Conservation (phyloP, 2,888 invertebrate genomes). For the Andrena praecox region DNA sequence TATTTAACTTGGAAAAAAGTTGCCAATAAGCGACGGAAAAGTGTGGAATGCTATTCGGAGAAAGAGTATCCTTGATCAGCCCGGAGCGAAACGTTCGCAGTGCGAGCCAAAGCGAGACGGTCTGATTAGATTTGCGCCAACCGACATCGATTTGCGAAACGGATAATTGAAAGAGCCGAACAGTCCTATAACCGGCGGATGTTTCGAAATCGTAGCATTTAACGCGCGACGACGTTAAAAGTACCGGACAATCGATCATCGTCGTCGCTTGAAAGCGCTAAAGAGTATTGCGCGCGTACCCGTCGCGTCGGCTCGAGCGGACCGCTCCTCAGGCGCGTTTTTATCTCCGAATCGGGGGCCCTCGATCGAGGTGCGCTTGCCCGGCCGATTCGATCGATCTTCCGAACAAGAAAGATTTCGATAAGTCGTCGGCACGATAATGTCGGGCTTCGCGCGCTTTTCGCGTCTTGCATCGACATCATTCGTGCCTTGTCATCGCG, state of each 20-base stretch:
- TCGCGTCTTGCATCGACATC: slow-evolving; percentile 27
- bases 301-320: slow-evolving; percentile 42
- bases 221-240: slow-evolving; percentile 36
- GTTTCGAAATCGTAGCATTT: slow-evolving; percentile 31
- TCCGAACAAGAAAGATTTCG: slow-evolving; percentile 61
- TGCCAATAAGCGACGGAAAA: too few relatives aligned
- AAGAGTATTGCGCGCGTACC: slow-evolving; percentile 32
- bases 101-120: neutral
- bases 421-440: slow-evolving; percentile 61
- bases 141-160: neutral
- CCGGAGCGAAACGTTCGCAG: neutral
- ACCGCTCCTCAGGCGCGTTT: slow-evolving; percentile 41
- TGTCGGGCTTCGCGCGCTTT: slow-evolving; percentile 50
- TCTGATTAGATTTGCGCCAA: neutral
- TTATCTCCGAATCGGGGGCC: slow-evolving; percentile 61
- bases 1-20: too few relatives aligned
- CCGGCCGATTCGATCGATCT: slow-evolving; percentile 55
- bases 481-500: slow-evolving; percentile 41
- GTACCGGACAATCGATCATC: slow-evolving; percentile 61
- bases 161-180: slow-evolving; percentile 16
- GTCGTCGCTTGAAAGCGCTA: slow-evolving; percentile 30
- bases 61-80: too few relatives aligned
- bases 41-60: too few relatives aligned
- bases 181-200: neutral
- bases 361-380: slow-evolving; percentile 41